phyloP scores from a whole-genome alignment of 2,113 vertebrate species.

The Sinocyclocheilus maitianheensis region DNA sequence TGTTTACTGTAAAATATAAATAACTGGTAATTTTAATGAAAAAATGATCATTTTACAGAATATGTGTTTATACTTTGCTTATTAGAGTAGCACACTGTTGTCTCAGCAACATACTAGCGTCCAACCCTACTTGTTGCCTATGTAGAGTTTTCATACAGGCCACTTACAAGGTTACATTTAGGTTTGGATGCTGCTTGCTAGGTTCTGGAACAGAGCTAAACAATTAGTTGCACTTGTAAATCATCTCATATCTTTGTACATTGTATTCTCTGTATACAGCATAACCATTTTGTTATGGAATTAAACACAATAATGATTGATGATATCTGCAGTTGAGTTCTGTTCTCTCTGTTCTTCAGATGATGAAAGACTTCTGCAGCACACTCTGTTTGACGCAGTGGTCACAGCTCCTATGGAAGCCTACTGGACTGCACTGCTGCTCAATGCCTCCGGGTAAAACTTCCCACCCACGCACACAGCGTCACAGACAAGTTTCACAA shows the following conservation, averaged over 20 bases:
- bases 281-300: not conserved
- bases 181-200: too few relatives aligned
- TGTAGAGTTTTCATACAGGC: too few relatives aligned
- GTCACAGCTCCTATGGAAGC: slow-evolving; percentile 96
- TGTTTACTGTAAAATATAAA: too few relatives aligned
- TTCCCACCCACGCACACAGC: slow-evolving; percentile 13
- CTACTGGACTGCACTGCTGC: slow-evolving; percentile 90
- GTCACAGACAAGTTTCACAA: slow-evolving; percentile 5
- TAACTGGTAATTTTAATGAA: too few relatives aligned
- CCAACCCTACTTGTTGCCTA: too few relatives aligned
- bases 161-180: too few relatives aligned
- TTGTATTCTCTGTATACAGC: not conserved
- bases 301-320: not conserved
- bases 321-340: not conserved
- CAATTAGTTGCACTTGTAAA: not conserved
- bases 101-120: too few relatives aligned
- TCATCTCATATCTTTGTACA: not conserved
- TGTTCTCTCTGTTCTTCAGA: slow-evolving; percentile 62
- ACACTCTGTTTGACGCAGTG: slow-evolving; percentile 91
- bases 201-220: not conserved
- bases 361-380: slow-evolving; percentile 83
- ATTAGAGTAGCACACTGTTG: too few relatives aligned
- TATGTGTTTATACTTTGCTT: too few relatives aligned
- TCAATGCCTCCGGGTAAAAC: slow-evolving; percentile 83
- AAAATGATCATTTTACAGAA: too few relatives aligned